Evolutionary conservation across 2,113 vertebrate genomes (phyloP).

Genomic region (Promerops cafer): DNA sequence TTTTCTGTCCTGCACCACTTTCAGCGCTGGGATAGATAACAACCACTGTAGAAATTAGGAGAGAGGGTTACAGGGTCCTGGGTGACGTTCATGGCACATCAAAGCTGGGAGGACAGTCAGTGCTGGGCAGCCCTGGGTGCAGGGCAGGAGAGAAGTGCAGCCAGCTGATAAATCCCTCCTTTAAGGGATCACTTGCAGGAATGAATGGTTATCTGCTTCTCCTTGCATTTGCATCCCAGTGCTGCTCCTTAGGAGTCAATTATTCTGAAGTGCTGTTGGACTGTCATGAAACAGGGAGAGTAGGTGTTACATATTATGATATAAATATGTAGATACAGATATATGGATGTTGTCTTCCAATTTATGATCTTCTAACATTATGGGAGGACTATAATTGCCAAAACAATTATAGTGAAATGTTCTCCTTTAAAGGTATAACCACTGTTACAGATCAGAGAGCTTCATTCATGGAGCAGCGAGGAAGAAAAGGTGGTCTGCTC

Average conservation of each 20-base stretch:
- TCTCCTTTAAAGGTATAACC: not conserved
- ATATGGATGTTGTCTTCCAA: not conserved
- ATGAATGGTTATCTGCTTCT: not conserved
- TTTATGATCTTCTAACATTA: not conserved
- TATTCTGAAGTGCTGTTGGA: not conserved
- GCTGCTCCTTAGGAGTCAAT: not conserved
- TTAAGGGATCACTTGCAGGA: not conserved
- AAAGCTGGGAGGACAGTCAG: not conserved
- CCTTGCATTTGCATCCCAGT: not conserved
- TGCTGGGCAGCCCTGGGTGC: not conserved
- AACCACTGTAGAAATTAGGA: not conserved
- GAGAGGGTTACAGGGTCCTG: not conserved
- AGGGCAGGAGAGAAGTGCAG: not conserved
- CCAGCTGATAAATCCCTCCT: not conserved
- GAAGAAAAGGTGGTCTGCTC: not conserved
- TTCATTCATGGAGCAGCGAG: not conserved
- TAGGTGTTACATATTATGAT: not conserved
- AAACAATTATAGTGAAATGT: not conserved
- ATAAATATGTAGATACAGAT: not conserved
- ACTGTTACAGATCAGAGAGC: not conserved
- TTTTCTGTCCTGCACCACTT: not conserved
- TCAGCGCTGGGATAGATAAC: not conserved
- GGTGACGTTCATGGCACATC: not conserved
- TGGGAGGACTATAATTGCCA: not conserved
- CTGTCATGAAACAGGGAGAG: not conserved